These are phyloP conservation scores for Papilio aristodemus DNA, from an alignment of 1,140 invertebrate species.

Conservation along the genomic window DNA sequence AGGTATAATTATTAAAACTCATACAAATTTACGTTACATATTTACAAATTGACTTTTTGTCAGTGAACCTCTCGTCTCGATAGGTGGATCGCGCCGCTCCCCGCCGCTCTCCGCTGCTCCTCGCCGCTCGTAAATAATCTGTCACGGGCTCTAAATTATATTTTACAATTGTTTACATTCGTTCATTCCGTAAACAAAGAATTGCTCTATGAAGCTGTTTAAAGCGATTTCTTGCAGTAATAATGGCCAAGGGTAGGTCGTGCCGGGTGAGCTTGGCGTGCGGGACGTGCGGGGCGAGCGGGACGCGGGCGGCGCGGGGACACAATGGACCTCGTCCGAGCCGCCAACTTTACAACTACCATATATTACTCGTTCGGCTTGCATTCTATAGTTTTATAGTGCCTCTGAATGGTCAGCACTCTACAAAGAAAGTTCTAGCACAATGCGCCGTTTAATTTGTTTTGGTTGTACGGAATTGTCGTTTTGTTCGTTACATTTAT, in stretches of 20 bases:
- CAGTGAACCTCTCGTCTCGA: slow-evolving; percentile 51
- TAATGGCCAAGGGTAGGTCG: background rate
- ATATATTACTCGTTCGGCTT: slow-evolving; percentile 51
- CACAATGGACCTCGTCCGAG: slow-evolving; percentile 34
- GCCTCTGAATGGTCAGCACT: slow-evolving; percentile 64
- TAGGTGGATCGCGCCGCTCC: too few relatives aligned
- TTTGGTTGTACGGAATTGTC: slow-evolving; percentile 67
- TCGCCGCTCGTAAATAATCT: slow-evolving; percentile 45
- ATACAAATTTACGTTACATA: too few relatives aligned
- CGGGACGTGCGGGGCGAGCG: too few relatives aligned
- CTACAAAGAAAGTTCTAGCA: slow-evolving; percentile 50
- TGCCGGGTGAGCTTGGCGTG: too few relatives aligned
- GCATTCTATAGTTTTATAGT: slow-evolving; percentile 53
- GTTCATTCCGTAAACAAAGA: slow-evolving; percentile 44
- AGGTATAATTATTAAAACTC: too few relatives aligned
- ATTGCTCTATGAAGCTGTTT: slow-evolving; percentile 15
- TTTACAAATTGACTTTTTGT: slow-evolving; percentile 1
- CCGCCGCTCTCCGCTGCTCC: too few relatives aligned
- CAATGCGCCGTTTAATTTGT: slow-evolving; percentile 69
- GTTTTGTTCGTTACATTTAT: slow-evolving; percentile 58
- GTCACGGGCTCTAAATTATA: slow-evolving; percentile 51
- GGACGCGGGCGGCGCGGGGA: background rate
- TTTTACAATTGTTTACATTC: slow-evolving; percentile 66
- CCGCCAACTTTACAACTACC: slow-evolving; percentile 56
- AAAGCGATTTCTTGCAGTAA: slow-evolving; percentile 25